Evolutionary conservation across 2,888 invertebrate species (phyloP).

Genomic region (Drosophila picticornis): DNA sequence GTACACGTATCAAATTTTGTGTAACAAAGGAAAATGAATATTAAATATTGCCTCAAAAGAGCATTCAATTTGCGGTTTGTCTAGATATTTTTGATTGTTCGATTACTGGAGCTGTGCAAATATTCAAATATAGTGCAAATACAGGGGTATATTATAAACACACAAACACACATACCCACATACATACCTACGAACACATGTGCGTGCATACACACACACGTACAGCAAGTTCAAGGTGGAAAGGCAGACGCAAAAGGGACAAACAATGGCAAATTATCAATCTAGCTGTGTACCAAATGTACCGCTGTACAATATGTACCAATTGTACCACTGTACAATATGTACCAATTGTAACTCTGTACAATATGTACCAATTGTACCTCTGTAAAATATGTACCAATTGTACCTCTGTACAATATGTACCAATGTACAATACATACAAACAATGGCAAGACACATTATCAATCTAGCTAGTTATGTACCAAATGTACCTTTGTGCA

Average conservation of each 20-base stretch:
- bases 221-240: constrained; percentile 62
- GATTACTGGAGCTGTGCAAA: constrained; percentile 31
- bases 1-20: not conserved
- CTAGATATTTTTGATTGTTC: constrained; percentile 15
- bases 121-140: constrained; percentile 4
- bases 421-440: not conserved
- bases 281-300: constrained; percentile 1
- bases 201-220: not conserved
- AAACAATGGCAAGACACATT: constrained; percentile 23
- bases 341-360: not conserved
- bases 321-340: not conserved
- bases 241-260: constrained; percentile 32
- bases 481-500: not conserved
- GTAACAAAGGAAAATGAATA: not conserved
- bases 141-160: not conserved
- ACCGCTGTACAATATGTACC: not conserved
- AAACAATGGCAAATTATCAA: constrained; percentile 22
- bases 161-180: not conserved
- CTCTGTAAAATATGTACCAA: not conserved
- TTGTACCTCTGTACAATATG: not conserved
- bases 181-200: not conserved
- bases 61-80: not conserved
- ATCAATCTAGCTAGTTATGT: not conserved
- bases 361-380: not conserved
- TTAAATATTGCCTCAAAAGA: not conserved